Conservation (phyloP, 2,113 vertebrate genomes). For the Zosterops japonicus region DNA sequence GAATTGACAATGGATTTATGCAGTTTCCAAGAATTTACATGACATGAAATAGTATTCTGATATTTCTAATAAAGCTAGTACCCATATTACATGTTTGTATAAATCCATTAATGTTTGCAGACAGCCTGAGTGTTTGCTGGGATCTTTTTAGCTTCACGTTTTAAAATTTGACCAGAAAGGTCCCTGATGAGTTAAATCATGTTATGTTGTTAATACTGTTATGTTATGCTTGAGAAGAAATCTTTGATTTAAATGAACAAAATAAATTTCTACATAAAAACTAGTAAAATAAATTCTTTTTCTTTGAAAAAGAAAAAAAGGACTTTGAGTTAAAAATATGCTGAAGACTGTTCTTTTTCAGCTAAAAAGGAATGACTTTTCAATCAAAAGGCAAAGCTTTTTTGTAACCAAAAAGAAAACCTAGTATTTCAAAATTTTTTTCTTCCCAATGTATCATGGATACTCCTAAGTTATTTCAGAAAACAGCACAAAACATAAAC, state of each 20-base stretch:
- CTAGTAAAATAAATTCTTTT: neutral
- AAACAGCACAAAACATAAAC: neutral
- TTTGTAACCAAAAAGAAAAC: neutral
- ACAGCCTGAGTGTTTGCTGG: neutral
- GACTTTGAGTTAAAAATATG: neutral
- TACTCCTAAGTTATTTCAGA: neutral
- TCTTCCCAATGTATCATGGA: neutral
- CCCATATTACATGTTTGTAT: neutral
- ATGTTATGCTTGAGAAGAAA: neutral
- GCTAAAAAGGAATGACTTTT: neutral
- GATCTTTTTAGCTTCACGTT: neutral
- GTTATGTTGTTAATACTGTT: neutral
- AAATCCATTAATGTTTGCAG: neutral
- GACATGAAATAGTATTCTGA: neutral
- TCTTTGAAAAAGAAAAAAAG: neutral
- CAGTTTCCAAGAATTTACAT: neutral
- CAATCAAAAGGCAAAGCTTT: neutral
- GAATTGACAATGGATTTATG: neutral
- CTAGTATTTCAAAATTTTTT: neutral
- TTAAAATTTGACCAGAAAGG: neutral
- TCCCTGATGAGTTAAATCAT: neutral
- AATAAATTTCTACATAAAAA: neutral
- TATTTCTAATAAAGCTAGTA: neutral
- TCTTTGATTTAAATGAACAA: neutral
- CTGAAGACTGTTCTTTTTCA: neutral